Base-by-base conservation (phyloP, 2,113 vertebrate species). In the Mastomys natalensis region DNA sequence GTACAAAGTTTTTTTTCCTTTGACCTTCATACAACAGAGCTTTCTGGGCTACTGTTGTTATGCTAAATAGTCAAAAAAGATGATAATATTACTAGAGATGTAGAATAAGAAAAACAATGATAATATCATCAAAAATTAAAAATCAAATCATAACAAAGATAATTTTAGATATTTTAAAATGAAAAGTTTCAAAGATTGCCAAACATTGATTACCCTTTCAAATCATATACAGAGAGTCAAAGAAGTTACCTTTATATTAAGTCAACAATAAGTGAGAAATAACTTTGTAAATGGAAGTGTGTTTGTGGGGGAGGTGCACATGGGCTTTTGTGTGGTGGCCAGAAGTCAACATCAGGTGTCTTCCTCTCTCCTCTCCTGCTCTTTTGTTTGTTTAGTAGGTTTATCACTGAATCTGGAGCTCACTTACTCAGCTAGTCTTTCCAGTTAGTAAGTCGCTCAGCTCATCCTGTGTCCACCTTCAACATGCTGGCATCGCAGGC, bases 111-210 rank as follows among this genome's bases (percentile, higher is more conserved):
- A 29, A 73, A 87, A 82, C 70, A 29, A 53, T 88, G 48, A 40
- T 81, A 60, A 86, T 93, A 7, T 93, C 34, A 82, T 15, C 37
- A 74, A 86, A 94, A 31, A 84, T 86, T 93, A 7, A 82, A 82
- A 89, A 90, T 19, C 26, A 60, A 77, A 24, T 43, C 7, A 73
- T 53, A 72, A 76, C 89, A 84, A 95, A 68, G 72, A 78, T 5
- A 80, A 89, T 85, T 55, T 80, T 80, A 95, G 89, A 89, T 82
- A 24, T 7, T 90, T 90, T 58, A 66, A 89, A 88, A 70, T 53
- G 0, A 60, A 45, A 84, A 40, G 13, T 26, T 94, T 78, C 93
- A 73, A 70, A 13, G 0, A 3, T 68, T 91, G 4, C 37, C 89
- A 76, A 93, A 58, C 10, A 74, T 95, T 94, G 64, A 40, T 74